These are phyloP conservation scores for Aplocera efformata DNA, from an alignment of 2,888 invertebrate species.

Conservation along the genomic window DNA sequence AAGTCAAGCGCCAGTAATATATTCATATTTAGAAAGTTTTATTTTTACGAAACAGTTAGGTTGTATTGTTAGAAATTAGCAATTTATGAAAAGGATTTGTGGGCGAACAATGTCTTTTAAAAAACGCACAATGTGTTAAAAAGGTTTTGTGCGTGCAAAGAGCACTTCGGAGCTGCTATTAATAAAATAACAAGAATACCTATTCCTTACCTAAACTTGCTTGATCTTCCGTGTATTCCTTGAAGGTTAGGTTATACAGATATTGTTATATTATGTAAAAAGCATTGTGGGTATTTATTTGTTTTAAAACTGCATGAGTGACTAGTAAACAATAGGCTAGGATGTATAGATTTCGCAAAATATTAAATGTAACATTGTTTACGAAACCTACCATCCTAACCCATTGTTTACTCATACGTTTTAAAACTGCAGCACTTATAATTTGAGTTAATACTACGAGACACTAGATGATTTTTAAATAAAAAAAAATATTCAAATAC, in stretches of 20 bases:
- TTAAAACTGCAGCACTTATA: too few species aligned
- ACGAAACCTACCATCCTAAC: too few species aligned
- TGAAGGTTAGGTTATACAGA: constrained; percentile 1
- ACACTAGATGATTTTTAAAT: too few species aligned
- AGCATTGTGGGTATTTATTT: too few species aligned
- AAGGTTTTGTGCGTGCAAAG: constrained; percentile 18
- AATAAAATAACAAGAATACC: constrained; percentile 20
- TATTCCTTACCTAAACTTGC: constrained; percentile 9
- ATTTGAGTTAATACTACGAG: too few species aligned
- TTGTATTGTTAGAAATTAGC: constrained; percentile 38
- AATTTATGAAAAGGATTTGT: constrained; percentile 34
- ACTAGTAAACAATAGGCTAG: too few species aligned
- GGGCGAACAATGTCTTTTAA: constrained; percentile 14
- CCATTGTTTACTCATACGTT: too few species aligned
- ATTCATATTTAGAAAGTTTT: constrained; percentile 61
- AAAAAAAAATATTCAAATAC: too few species aligned
- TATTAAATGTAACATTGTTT: too few species aligned
- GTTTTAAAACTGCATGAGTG: too few species aligned
- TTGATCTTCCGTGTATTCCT: constrained; percentile 10
- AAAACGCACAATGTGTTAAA: constrained; percentile 24
- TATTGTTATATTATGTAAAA: constrained; percentile 7
- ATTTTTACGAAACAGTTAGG: constrained; percentile 62
- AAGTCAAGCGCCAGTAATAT: constrained; percentile 49
- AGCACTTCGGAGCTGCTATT: constrained; percentile 16
- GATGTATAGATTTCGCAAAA: too few species aligned